phyloP scores from a whole-genome alignment of 1,140 invertebrate genomes.

The Drosophila sucinea region DNA sequence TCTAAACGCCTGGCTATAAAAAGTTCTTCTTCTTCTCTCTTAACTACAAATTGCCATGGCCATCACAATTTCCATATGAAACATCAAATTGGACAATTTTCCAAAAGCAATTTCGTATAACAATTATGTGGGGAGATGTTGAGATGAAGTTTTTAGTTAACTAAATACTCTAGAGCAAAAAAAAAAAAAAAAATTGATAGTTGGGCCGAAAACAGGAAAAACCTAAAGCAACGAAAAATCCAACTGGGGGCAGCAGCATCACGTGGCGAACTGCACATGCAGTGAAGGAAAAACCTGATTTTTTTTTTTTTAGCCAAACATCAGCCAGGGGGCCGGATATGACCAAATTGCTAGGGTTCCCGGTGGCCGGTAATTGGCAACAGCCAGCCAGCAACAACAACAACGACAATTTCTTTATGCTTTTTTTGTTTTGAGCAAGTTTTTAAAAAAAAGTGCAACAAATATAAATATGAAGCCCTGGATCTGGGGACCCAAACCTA shows the following conservation, averaged over 20 bases:
- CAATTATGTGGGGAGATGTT: not conserved
- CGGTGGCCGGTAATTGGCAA: conserved; percentile 75
- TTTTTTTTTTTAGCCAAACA: conserved; percentile 57
- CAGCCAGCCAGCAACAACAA: conserved; percentile 38
- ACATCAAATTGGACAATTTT: conserved; percentile 36
- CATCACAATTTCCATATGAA: conserved; percentile 18
- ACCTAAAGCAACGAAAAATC: conserved; percentile 63
- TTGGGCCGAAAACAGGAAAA: conserved; percentile 51
- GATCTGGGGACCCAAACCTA: conserved; percentile 27
- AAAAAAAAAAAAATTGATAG: conserved; percentile 2
- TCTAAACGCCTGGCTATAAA: conserved; percentile 6
- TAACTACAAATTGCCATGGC: conserved; percentile 12
- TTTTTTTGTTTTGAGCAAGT: conserved; percentile 48
- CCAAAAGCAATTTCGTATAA: conserved; percentile 28
- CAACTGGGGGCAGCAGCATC: conserved; percentile 24
- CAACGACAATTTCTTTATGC: conserved; percentile 64
- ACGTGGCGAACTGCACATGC: conserved; percentile 41
- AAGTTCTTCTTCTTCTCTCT: not conserved
- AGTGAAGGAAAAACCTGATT: conserved; percentile 69
- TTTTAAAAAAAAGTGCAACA: conserved; percentile 36
- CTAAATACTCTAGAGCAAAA: not conserved
- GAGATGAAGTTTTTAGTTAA: not conserved
- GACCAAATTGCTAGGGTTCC: conserved; percentile 79
- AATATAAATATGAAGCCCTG: conserved; percentile 73
- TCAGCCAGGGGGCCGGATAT: conserved; percentile 76